These are phyloP conservation scores for Pelodiscus sinensis DNA, from an alignment of 2,113 vertebrate species.

Conservation along the genomic window DNA sequence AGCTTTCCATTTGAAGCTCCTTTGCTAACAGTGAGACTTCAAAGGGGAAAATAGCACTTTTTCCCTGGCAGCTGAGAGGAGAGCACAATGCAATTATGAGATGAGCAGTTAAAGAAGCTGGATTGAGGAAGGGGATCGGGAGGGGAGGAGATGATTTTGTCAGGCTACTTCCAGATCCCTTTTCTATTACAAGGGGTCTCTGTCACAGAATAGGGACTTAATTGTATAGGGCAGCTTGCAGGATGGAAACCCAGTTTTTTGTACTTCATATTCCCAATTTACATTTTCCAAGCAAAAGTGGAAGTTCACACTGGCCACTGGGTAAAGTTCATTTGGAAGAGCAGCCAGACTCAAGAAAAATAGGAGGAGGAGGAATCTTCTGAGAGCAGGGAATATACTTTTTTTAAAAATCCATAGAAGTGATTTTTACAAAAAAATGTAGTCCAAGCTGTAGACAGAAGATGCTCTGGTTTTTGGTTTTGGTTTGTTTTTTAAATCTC, in stretches of 20 bases:
- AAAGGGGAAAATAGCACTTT: not conserved
- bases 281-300: not conserved
- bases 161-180: not conserved
- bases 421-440: not conserved
- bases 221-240: not conserved
- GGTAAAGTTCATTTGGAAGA: rapidly evolving
- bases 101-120: not conserved
- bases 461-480: too few relatives aligned
- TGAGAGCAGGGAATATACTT: constrained; percentile 4
- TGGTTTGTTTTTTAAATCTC: not conserved
- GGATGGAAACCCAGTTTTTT: not conserved
- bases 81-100: not conserved
- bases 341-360: not conserved
- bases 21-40: not conserved
- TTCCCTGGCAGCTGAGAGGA: rapidly evolving
- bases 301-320: constrained; percentile 11
- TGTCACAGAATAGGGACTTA: not conserved
- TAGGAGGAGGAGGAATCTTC: not conserved
- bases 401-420: not conserved
- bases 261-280: not conserved
- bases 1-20: not conserved
- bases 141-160: too few relatives aligned
- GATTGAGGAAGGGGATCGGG: too few relatives aligned
- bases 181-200: not conserved
- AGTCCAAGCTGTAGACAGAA: not conserved